phyloP scores from a whole-genome alignment of 2,113 vertebrate species.

The Andinoacara biseriatus region DNA sequence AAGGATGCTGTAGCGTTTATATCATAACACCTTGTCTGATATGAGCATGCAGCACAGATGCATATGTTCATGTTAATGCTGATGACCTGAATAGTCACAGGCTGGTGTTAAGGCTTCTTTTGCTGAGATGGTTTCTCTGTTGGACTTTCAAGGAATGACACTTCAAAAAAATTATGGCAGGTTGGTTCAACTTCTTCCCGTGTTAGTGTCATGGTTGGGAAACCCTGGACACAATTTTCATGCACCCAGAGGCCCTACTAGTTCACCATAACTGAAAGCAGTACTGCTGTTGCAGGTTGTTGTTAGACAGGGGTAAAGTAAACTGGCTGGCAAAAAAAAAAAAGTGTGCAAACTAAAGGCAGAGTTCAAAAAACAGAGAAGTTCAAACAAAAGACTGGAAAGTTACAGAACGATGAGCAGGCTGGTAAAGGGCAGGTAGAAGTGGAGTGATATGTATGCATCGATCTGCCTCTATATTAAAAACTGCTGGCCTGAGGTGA shows the following conservation, averaged over 20 bases:
- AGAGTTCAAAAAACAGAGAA: not conserved
- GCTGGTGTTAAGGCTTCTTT: slow-evolving; percentile 1
- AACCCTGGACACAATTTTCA: not conserved
- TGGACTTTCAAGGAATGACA: slow-evolving; percentile 42
- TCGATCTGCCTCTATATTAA: not conserved
- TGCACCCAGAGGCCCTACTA: not conserved
- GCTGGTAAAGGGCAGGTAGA: not conserved
- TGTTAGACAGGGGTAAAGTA: not conserved
- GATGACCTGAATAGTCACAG: not conserved
- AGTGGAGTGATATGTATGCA: not conserved
- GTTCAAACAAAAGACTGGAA: not conserved
- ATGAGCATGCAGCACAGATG: slow-evolving; percentile 13
- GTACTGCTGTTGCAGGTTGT: not conserved
- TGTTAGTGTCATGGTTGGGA: not conserved
- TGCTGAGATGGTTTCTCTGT: not conserved
- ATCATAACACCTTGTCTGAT: slow-evolving; percentile 25
- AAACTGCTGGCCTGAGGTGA: not conserved
- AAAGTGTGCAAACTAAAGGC: not conserved
- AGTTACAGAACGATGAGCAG: not conserved
- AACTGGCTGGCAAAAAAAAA: not conserved
- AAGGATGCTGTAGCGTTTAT: not conserved
- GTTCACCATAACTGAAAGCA: not conserved
- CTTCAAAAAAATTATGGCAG: slow-evolving; percentile 46
- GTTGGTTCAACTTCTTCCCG: slow-evolving; percentile 35
- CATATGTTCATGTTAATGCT: not conserved